phyloP scores from a whole-genome alignment of 2,797 vertebrate species.

The Epinephelus malabaricus region DNA sequence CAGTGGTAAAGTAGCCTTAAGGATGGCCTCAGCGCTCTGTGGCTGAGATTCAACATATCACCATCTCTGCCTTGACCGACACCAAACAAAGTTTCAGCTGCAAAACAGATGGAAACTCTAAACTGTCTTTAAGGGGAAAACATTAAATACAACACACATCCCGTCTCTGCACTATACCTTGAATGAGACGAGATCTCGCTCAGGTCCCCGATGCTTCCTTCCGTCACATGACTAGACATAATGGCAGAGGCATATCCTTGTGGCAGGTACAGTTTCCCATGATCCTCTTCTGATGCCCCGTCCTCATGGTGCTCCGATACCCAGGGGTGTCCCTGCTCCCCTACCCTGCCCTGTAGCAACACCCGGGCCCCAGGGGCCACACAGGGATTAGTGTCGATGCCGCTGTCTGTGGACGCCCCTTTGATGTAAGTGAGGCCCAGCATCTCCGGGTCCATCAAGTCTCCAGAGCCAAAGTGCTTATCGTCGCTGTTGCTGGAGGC shows the following conservation, averaged over 20 bases:
- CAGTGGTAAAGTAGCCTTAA: not conserved
- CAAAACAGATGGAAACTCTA: not conserved
- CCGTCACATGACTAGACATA: conserved; percentile 81
- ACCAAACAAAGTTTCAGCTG: not conserved
- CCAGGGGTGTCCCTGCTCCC: conserved; percentile 86
- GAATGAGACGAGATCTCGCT: conserved; percentile 95
- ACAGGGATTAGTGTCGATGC: conserved; percentile 95
- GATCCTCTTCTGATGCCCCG: conserved; percentile 84
- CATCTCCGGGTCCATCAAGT: conserved; percentile 95
- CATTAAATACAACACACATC: not conserved
- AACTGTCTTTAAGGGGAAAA: not conserved
- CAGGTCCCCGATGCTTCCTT: conserved; percentile 93
- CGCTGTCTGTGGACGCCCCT: conserved; percentile 96
- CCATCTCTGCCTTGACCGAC: not conserved
- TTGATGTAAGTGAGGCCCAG: conserved; percentile 95
- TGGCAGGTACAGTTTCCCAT: conserved; percentile 88
- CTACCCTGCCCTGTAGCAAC: conserved; percentile 78
- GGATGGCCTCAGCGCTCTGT: not conserved
- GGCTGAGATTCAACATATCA: not conserved
- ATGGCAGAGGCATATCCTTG: conserved; percentile 88
- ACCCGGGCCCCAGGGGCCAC: conserved; percentile 81
- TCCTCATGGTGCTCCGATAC: conserved; percentile 84
- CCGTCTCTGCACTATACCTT: conserved; percentile 83
- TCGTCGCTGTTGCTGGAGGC: conserved; percentile 97
- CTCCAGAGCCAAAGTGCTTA: conserved; percentile 95